Percentiles rank a stretch among this genome's conserved stretches.
phyloP scores from a whole-genome alignment of 1,140 invertebrate genomes.

The Orius insidiosus region DNA sequence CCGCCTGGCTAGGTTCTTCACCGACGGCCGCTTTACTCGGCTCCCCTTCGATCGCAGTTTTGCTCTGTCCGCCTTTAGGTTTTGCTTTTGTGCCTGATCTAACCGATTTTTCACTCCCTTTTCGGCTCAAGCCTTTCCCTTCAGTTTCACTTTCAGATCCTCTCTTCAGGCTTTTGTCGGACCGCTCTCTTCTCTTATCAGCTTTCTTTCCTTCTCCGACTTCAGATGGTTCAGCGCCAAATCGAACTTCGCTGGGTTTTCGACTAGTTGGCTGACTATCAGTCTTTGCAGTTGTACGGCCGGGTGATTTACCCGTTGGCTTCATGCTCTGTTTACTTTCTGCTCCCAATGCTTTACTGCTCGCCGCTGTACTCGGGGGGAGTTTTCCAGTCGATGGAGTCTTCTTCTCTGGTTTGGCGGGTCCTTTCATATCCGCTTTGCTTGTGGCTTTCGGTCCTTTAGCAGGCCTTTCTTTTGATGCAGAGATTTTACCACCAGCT shows the following conservation, averaged over 20 bases:
- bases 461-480: neutral
- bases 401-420: no score
- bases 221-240: neutral
- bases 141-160: neutral
- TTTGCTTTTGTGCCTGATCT: neutral
- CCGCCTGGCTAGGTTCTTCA: neutral
- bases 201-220: neutral
- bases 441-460: neutral
- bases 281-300: neutral
- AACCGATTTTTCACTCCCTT: neutral
- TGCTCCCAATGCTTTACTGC: neutral
- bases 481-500: neutral
- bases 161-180: no score
- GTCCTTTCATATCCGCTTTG: neutral
- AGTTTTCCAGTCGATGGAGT: no score
- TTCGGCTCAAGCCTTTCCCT: neutral
- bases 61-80: neutral
- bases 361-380: no score
- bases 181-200: neutral
- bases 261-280: neutral
- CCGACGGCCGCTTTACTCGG: neutral
- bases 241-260: neutral
- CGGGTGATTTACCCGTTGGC: neutral
- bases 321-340: neutral
- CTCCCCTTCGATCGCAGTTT: neutral